phyloP scores from a whole-genome alignment of 2,888 invertebrate species.

The Aleiodes testaceus region DNA sequence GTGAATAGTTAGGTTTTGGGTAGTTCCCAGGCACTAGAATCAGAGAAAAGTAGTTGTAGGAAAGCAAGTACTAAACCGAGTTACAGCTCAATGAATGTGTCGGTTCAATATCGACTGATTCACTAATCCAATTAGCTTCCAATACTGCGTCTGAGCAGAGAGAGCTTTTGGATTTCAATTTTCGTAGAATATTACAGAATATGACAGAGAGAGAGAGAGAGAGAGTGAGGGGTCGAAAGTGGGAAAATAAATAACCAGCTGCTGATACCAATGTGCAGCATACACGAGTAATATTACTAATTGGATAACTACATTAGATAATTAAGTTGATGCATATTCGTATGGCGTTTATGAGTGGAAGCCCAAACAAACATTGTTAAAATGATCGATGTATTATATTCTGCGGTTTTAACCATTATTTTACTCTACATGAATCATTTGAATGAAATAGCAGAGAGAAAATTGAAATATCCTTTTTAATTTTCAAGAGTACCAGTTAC shows the following conservation, averaged over 20 bases:
- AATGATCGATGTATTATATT: slow-evolving; percentile 2
- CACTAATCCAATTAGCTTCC: slow-evolving; percentile 51
- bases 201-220: not conserved
- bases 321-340: slow-evolving; percentile 12
- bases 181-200: not conserved
- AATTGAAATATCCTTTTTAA: too few species aligned
- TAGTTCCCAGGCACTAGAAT: slow-evolving; percentile 28
- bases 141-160: slow-evolving; percentile 28
- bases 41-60: not conserved
- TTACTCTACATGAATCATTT: not conserved
- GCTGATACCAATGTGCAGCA: not conserved
- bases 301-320: slow-evolving; percentile 37
- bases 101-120: slow-evolving; percentile 53
- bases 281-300: slow-evolving; percentile 35
- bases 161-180: slow-evolving; percentile 18
- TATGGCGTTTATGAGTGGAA: not conserved
- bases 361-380: not conserved
- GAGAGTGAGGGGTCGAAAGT: slow-evolving; percentile 14
- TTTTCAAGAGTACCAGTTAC: too few species aligned
- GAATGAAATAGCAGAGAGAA: too few species aligned
- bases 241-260: not conserved
- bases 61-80: slow-evolving; percentile 30
- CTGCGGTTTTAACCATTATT: not conserved
- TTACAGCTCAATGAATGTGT: slow-evolving; percentile 51
- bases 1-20: not conserved